phyloP scores from a whole-genome alignment of 2,113 vertebrate species.

The Anolis carolinensis region DNA sequence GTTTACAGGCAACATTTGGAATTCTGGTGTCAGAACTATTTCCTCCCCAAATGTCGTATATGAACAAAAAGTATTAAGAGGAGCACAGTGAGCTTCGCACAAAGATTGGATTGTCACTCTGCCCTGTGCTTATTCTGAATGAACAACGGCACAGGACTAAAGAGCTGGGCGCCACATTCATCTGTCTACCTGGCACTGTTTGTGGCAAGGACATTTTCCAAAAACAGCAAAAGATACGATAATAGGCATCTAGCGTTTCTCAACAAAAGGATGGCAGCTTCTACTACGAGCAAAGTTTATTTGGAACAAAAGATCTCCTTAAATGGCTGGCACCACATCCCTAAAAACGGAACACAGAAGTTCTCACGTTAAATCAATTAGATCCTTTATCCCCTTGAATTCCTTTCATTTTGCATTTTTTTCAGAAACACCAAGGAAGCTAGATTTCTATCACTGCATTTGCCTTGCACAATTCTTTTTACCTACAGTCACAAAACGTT shows the following conservation, averaged over 20 bases:
- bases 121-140: not conserved
- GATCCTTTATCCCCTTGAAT: not conserved
- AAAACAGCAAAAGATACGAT: not conserved
- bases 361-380: not conserved
- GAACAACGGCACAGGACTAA: not conserved
- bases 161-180: slow-evolving; percentile 9
- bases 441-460: not conserved
- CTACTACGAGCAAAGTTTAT: slow-evolving; percentile 1
- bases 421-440: not conserved
- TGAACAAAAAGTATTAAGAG: not conserved
- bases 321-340: not conserved
- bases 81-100: not conserved
- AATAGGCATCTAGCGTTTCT: slow-evolving; percentile 12
- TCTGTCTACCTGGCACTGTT: not conserved
- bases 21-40: not conserved
- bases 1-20: not conserved
- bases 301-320: not conserved
- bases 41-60: not conserved
- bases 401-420: not conserved
- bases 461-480: not conserved
- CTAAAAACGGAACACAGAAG: not conserved
- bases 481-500: not conserved
- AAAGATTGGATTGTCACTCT: not conserved
- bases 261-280: not conserved
- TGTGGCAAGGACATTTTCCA: slow-evolving; percentile 31